Base-by-base conservation (phyloP, 2,888 invertebrate genomes). In the Gibbula magus region DNA sequence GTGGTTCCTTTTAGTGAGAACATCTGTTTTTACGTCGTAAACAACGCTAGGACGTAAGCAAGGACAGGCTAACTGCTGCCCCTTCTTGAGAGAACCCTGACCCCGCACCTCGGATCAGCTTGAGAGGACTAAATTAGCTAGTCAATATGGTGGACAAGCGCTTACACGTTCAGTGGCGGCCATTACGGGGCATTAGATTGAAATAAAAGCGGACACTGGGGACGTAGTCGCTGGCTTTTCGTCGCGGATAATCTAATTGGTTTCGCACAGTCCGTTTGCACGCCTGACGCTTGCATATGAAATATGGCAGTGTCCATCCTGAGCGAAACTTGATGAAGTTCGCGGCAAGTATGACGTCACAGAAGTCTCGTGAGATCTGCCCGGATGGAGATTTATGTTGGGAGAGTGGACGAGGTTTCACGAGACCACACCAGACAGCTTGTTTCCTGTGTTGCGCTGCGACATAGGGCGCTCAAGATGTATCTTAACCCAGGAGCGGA, bases 361-460 rank as follows among this genome's bases (percentile, higher is more conserved):
- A 32, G 16, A 53, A 54, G 22, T 54, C 75, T 75, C 75, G 75
- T 54, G 75, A 75, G 75, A 75, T 75, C 32, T 52, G 54, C 20
- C n/a, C 53, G 54, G 75, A 75, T 75, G 53, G 52, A 75, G 75
- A 75, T 75, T 75, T 75, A 75, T 75, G 75, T 20, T 52, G 20
- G 53, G 39, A 70, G 35, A 70, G 20, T 32, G 32, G 70, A 70
- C 35, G 35, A 35, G 29, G 32, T 70, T 39, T 70, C 70, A 20
- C 70, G 32, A 39, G 35, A 70, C 18, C 32, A 70, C 70, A 20
- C 35, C 20, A 35, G 70, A 39, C 70, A 39, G 32, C 39, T 20
- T 32, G 39, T 39, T 32, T 70, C 32, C 39, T 70, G 35, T 32
- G 70, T 70, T 32, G 70, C 70, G 32, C 39, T 70, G n/a, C 35